Evolutionary conservation across 2,888 invertebrate genomes (phyloP).

Genomic region (Tetropium fuscum): DNA sequence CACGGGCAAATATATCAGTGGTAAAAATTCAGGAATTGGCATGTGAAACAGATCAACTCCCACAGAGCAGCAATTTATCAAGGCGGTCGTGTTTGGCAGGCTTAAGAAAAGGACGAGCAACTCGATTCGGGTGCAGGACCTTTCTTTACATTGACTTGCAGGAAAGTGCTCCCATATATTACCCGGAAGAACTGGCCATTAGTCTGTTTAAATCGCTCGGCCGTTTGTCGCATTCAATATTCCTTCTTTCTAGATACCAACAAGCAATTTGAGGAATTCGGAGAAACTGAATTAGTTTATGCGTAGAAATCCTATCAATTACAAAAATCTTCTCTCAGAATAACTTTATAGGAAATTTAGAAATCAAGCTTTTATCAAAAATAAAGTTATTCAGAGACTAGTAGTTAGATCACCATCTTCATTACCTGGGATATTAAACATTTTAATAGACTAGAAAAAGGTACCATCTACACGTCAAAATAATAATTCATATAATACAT

Average conservation of each 20-base stretch:
- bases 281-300: conserved; percentile 14
- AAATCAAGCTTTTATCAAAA: too few species aligned
- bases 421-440: too few species aligned
- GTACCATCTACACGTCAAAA: too few species aligned
- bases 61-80: conserved; percentile 60
- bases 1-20: conserved; percentile 10
- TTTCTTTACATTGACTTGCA: conserved; percentile 63
- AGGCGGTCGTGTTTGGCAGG: conserved; percentile 50
- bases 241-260: conserved; percentile 39
- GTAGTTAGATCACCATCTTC: too few species aligned
- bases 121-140: conserved; percentile 54
- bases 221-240: conserved; percentile 47
- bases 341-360: too few species aligned
- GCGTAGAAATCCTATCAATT: too few species aligned
- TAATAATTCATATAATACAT: too few species aligned
- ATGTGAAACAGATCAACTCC: conserved; percentile 51
- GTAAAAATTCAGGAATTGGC: conserved; percentile 34
- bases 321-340: too few species aligned
- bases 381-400: too few species aligned
- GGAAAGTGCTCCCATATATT: conserved; percentile 64
- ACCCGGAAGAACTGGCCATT: conserved; percentile 64
- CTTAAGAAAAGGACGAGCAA: conserved; percentile 56
- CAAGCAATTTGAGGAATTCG: conserved; percentile 17
- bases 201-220: conserved; percentile 61
- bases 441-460: too few species aligned